Conservation (phyloP, 2,888 invertebrate genomes). For the Metacarcinus magister region DNA sequence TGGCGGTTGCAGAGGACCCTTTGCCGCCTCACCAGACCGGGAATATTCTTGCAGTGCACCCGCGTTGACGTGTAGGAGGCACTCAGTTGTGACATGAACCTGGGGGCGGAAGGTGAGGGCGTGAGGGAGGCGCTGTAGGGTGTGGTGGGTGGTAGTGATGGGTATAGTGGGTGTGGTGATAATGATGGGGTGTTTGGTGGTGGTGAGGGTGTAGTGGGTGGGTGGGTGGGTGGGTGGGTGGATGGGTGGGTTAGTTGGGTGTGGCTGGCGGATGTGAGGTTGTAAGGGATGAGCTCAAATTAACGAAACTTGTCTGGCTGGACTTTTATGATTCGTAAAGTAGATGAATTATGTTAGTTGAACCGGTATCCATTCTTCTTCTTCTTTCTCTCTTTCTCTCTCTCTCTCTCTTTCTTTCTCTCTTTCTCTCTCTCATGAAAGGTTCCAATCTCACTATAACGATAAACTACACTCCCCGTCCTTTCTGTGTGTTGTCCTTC, state of each 20-base stretch:
- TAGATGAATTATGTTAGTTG: background rate
- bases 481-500: too few species aligned
- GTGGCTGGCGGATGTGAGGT: too few species aligned
- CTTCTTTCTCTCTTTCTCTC: background rate
- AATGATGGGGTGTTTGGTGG: too few species aligned
- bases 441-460: too few species aligned
- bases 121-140: background rate
- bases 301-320: background rate
- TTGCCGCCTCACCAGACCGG: constrained; percentile 78
- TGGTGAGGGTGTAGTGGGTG: too few species aligned
- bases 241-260: too few species aligned
- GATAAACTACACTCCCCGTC: too few species aligned
- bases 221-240: too few species aligned
- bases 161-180: background rate
- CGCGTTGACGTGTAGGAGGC: constrained; percentile 73
- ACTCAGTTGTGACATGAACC: constrained; percentile 79
- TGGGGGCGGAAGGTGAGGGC: constrained; percentile 40
- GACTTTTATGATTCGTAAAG: background rate
- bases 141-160: background rate
- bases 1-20: constrained; percentile 72
- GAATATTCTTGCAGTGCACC: constrained; percentile 78
- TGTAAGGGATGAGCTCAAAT: background rate
- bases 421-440: background rate
- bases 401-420: background rate
- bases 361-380: background rate